phyloP scores from a whole-genome alignment of 64 coral and sea anemone genomes.

The Actinia equina region DNA sequence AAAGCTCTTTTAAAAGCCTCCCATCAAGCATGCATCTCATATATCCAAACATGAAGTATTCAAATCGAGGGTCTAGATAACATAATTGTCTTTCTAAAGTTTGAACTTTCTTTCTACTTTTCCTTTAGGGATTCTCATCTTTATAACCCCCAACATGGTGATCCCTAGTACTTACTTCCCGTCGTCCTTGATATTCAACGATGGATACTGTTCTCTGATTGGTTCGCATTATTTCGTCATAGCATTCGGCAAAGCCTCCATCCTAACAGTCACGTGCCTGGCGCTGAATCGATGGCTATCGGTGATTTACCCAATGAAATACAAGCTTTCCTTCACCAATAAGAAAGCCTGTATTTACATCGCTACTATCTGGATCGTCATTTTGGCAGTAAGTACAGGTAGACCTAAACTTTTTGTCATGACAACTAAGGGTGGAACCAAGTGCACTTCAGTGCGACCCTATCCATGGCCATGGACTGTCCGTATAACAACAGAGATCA shows the following conservation, averaged over 20 bases:
- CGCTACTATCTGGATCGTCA: slow-evolving; percentile 32
- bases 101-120: not conserved
- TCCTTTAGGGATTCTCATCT: not conserved
- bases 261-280: slow-evolving; percentile 39
- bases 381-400: not conserved
- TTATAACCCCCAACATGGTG: not conserved
- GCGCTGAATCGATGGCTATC: slow-evolving; percentile 49
- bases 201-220: slow-evolving; percentile 25
- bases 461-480: not conserved
- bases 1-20: no score
- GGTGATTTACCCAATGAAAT: slow-evolving; percentile 15
- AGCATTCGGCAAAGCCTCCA: slow-evolving; percentile 46
- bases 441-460: not conserved
- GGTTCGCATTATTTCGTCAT: slow-evolving; percentile 45
- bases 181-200: not conserved
- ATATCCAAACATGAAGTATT: no score
- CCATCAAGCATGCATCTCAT: no score
- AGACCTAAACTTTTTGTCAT: slow-evolving; percentile 4
- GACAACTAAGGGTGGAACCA: not conserved
- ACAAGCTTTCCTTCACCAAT: slow-evolving; percentile 34
- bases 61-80: no score
- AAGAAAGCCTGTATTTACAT: slow-evolving; percentile 43
- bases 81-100: no score
- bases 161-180: not conserved
- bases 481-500: not conserved